Evolutionary conservation across 2,797 vertebrate species (phyloP).

Genomic region (Pyrocephalus nanus): DNA sequence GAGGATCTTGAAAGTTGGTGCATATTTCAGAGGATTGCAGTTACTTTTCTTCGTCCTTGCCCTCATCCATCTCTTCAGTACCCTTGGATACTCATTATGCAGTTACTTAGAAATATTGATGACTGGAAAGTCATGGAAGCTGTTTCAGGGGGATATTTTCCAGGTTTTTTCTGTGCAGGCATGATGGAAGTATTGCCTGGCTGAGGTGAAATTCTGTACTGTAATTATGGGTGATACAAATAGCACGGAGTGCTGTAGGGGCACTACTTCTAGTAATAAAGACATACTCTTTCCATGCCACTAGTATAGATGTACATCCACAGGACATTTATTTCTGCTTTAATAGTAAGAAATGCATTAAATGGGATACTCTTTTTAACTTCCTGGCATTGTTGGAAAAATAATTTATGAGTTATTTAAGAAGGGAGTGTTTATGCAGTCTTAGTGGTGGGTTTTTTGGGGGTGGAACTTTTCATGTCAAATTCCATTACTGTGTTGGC

Average conservation of each 20-base stretch:
- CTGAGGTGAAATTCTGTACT: neutral
- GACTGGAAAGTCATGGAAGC: neutral
- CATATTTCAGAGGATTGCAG: neutral
- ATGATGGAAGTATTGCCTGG: neutral
- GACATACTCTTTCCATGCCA: neutral
- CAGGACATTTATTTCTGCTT: neutral
- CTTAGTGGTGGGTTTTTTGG: neutral
- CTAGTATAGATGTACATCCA: neutral
- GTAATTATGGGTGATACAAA: neutral
- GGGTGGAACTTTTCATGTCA: neutral
- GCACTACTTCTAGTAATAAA: neutral
- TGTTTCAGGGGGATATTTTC: neutral
- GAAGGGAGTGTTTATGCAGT: neutral
- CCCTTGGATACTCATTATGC: neutral
- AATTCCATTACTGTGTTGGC: neutral
- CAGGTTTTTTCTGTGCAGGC: neutral
- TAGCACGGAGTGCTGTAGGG: neutral
- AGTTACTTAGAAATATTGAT: neutral
- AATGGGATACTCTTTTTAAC: neutral
- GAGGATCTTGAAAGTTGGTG: neutral
- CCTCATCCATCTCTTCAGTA: neutral
- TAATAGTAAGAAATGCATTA: neutral
- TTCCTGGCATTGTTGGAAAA: neutral
- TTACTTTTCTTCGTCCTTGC: neutral
- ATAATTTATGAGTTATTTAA: neutral